These are phyloP conservation scores for Pachyuromys duprasi DNA, from an alignment of 2,797 vertebrate genomes.

Conservation along the genomic window DNA sequence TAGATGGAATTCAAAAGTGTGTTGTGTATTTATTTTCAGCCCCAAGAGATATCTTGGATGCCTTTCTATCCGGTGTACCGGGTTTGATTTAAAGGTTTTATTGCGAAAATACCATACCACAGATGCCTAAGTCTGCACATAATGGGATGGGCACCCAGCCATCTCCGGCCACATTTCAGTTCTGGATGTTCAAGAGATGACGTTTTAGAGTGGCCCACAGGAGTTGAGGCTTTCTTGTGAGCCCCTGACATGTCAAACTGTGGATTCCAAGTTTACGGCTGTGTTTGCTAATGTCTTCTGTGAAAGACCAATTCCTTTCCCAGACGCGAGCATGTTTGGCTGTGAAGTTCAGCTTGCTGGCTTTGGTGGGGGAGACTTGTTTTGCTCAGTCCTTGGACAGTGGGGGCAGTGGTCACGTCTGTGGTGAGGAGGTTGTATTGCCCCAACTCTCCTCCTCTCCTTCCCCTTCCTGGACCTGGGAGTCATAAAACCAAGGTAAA, in stretches of 20 bases:
- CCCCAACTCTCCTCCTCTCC: not conserved
- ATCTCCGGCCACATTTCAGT: not conserved
- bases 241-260: constrained; percentile 2
- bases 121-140: not conserved
- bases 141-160: not conserved
- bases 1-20: not conserved
- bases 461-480: not conserved
- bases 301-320: not conserved
- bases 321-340: not conserved
- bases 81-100: constrained; percentile 8
- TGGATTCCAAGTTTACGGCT: constrained; percentile 61
- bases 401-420: not conserved
- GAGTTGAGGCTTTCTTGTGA: constrained; percentile 12
- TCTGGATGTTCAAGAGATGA: not conserved
- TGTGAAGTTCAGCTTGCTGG: not conserved
- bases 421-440: not conserved
- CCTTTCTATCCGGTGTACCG: not conserved
- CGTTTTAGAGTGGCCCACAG: not conserved
- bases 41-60: not conserved
- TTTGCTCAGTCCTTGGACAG: not conserved
- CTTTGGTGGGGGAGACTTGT: not conserved
- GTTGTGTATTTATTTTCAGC: not conserved
- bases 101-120: not conserved
- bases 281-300: not conserved
- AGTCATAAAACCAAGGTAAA: constrained; percentile 25